Conservation (phyloP, 2,113 vertebrate genomes). For the Mirounga angustirostris region DNA sequence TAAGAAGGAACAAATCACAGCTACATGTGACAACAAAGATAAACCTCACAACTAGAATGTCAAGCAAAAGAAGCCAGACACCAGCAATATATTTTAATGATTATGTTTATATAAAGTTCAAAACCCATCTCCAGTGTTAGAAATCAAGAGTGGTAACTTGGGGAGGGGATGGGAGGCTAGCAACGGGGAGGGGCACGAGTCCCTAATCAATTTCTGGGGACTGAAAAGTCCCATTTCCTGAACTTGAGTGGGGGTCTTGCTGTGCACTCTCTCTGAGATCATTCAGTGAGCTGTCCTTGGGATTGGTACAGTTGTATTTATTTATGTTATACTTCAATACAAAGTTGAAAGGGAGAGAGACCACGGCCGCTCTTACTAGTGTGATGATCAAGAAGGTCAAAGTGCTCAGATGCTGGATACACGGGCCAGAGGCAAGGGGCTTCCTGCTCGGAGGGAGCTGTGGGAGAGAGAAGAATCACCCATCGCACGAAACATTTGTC, state of each 20-base stretch:
- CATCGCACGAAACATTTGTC: neutral
- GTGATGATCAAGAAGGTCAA: no score
- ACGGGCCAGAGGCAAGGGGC: no score
- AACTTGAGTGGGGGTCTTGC: neutral
- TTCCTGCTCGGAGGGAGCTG: no score
- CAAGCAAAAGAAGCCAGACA: no score
- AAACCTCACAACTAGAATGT: neutral
- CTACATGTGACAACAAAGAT: neutral
- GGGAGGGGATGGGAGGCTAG: neutral
- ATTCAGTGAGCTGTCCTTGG: neutral
- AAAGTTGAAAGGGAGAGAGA: neutral
- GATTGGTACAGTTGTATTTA: neutral
- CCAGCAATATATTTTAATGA: neutral
- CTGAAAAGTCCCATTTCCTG: neutral
- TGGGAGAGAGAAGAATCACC: no score
- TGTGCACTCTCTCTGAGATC: neutral
- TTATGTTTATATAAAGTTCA: neutral
- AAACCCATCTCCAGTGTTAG: neutral
- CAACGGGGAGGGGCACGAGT: neutral
- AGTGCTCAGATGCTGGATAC: no score
- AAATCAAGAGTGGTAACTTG: no score
- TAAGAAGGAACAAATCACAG: neutral
- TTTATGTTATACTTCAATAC: no score
- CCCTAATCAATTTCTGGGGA: neutral
- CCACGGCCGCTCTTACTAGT: fast-evolving